Evolutionary conservation across 2,888 invertebrate species (phyloP).

Genomic region (Quadroppia sp.): DNA sequence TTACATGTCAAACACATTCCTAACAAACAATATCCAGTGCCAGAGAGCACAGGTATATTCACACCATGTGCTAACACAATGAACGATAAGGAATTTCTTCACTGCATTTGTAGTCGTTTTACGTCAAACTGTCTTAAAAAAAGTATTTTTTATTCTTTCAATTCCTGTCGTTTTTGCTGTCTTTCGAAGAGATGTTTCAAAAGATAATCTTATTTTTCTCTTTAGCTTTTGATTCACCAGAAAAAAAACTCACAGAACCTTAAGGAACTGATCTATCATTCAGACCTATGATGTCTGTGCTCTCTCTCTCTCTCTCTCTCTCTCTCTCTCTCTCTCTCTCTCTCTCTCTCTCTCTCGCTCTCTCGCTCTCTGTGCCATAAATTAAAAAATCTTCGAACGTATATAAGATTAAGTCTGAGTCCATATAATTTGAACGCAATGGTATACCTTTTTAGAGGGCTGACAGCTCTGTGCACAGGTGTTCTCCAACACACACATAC

Average conservation of each 20-base stretch:
- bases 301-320: too few relatives aligned
- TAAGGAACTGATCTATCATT: background rate
- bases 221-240: background rate
- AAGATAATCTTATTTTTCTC: constrained; percentile 20
- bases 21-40: constrained; percentile 9
- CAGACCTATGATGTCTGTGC: too few relatives aligned
- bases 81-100: constrained; percentile 12
- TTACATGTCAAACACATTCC: constrained; percentile 9
- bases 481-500: too few relatives aligned
- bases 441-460: background rate
- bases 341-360: too few relatives aligned
- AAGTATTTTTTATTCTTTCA: background rate
- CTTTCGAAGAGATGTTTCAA: constrained; percentile 19
- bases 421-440: constrained; percentile 9
- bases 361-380: constrained; percentile 19
- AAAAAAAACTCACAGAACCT: too few relatives aligned
- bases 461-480: constrained; percentile 3
- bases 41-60: background rate
- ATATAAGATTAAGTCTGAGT: background rate
- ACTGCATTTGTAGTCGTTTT: background rate
- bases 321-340: too few relatives aligned
- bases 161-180: background rate
- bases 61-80: constrained; percentile 3
- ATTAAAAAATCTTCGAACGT: constrained; percentile 12
- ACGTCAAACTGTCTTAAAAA: constrained; percentile 2